These are phyloP conservation scores for Andrena camellia DNA, from an alignment of 2,888 invertebrate species.

Conservation along the genomic window DNA sequence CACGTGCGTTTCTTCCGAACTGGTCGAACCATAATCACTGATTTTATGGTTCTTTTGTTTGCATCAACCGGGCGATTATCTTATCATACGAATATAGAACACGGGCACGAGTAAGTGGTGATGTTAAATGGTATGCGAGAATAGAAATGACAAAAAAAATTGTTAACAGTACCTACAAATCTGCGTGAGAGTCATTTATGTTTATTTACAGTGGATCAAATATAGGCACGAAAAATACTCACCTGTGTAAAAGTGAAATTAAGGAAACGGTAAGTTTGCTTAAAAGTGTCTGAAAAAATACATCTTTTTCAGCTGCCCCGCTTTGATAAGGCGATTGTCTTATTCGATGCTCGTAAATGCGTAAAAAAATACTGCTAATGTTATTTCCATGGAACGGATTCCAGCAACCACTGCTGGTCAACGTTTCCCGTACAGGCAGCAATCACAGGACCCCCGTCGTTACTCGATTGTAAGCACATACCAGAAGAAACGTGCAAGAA, in stretches of 20 bases:
- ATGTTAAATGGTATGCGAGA: not conserved
- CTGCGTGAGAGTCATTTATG: not conserved
- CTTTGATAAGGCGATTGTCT: constrained; percentile 5
- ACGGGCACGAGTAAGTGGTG: not conserved
- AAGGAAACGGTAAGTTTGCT: not conserved
- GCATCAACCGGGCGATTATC: not conserved
- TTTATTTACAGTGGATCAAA: constrained; percentile 44
- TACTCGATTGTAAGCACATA: constrained; percentile 87
- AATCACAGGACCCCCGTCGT: constrained; percentile 87
- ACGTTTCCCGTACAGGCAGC: constrained; percentile 87
- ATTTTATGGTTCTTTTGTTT: not conserved
- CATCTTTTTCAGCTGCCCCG: not conserved
- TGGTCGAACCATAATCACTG: not conserved
- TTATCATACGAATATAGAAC: constrained; percentile 6
- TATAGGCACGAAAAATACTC: not conserved
- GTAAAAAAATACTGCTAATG: constrained; percentile 7
- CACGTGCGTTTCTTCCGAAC: constrained; percentile 42
- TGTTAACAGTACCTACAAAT: no score
- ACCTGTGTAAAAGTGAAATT: constrained; percentile 12
- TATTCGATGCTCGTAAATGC: not conserved
- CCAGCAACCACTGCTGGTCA: constrained; percentile 90
- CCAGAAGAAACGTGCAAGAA: constrained; percentile 87
- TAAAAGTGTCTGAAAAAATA: constrained; percentile 23
- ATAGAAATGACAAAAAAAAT: not conserved
- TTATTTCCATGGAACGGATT: constrained; percentile 89